Evolutionary conservation across 2,888 invertebrate species (phyloP).

Genomic region (Trissolcus brochymenae): DNA sequence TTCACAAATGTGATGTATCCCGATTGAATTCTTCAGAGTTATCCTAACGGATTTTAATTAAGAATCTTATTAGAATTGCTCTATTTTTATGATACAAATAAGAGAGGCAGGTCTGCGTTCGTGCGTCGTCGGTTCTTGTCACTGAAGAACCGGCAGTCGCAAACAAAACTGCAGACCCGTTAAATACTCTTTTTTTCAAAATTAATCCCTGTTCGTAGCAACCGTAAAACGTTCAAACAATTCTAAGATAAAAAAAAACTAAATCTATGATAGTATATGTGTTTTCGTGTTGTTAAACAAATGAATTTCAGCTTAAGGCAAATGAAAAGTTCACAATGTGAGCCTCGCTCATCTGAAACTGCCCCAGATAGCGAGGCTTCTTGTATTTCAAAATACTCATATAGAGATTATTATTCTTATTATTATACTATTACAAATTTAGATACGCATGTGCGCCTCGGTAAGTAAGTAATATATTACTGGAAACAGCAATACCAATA

Average conservation of each 20-base stretch:
- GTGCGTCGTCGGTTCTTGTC: slow-evolving; percentile 4
- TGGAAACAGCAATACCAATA: slow-evolving; percentile 25
- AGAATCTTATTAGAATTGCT: background rate
- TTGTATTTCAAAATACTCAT: slow-evolving; percentile 35
- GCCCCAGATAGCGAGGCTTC: slow-evolving; percentile 67
- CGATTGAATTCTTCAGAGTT: slow-evolving; percentile 2
- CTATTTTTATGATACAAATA: slow-evolving; percentile 29
- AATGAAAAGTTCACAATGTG: slow-evolving; percentile 4
- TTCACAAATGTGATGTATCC: slow-evolving; percentile 36
- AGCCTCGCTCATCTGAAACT: slow-evolving; percentile 63
- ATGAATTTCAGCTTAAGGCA: slow-evolving; percentile 27
- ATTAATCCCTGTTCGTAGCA: slow-evolving; percentile 9
- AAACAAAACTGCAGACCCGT: slow-evolving; percentile 13
- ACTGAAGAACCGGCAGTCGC: background rate
- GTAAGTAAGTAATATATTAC: slow-evolving; percentile 26
- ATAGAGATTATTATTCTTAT: slow-evolving; percentile 15
- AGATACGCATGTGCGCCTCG: slow-evolving; percentile 6
- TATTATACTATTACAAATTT: slow-evolving; percentile 15
- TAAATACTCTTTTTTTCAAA: slow-evolving; percentile 3
- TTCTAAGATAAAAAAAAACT: slow-evolving; percentile 11
- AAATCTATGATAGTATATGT: slow-evolving; percentile 32
- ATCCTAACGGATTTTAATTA: slow-evolving; percentile 1
- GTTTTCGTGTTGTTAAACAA: slow-evolving; percentile 38
- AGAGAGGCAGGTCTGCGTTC: background rate
- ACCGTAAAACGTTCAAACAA: slow-evolving; percentile 26